Percentiles rank a stretch among this genome's conserved stretches.
Conservation (phyloP, 2,888 invertebrate species). For the Rhagonycha fulva region DNA sequence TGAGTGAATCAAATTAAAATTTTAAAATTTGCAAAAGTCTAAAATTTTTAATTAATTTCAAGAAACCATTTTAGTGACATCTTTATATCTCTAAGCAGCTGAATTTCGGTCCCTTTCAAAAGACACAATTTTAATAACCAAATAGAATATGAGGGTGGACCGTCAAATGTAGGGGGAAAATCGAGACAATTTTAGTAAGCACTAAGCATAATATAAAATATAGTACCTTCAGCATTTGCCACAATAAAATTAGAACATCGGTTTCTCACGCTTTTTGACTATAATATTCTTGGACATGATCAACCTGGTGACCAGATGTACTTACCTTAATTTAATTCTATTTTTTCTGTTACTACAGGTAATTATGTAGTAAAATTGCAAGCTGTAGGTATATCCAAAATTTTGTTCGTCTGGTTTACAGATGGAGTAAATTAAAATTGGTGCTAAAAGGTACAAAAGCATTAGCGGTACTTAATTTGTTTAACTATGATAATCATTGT, state of each 20-base stretch:
- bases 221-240: background rate
- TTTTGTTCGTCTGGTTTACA: background rate
- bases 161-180: background rate
- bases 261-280: background rate
- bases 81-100: conserved; percentile 8
- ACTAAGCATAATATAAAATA: too few relatives aligned
- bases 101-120: conserved; percentile 16
- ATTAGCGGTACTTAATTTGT: conserved; percentile 10
- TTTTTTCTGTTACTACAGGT: background rate
- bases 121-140: conserved; percentile 1
- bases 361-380: background rate
- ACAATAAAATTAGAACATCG: background rate
- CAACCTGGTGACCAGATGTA: background rate
- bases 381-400: background rate
- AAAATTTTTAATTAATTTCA: background rate
- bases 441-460: conserved; percentile 3
- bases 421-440: background rate
- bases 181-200: background rate
- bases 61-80: background rate
- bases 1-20: background rate
- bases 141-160: background rate
- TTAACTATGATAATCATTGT: conserved; percentile 15
- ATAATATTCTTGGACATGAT: background rate
- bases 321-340: background rate
- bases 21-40: background rate